Evolutionary conservation across 2,113 vertebrate species (phyloP).

Genomic region (Dromiciops gliroides): DNA sequence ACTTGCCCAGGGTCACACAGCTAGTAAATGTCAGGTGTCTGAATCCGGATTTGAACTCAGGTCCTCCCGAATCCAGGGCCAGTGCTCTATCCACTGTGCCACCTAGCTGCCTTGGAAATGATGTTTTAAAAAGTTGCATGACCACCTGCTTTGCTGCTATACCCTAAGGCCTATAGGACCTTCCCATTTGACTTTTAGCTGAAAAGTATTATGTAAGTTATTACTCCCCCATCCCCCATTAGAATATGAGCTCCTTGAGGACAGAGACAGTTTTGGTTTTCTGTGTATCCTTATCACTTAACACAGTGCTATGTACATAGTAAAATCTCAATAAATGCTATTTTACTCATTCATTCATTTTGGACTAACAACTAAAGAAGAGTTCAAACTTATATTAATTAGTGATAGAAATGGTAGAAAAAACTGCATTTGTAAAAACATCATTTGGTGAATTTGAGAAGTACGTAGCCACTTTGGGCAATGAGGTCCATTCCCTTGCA

Average conservation of each 20-base stretch:
- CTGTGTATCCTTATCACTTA: neutral
- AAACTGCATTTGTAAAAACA: neutral
- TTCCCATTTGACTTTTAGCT: neutral
- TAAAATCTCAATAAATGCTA: neutral
- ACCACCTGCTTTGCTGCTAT: neutral
- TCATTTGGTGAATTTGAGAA: neutral
- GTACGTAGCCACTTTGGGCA: neutral
- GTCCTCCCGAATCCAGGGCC: too few relatives aligned
- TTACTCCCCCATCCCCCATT: neutral
- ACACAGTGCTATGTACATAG: neutral
- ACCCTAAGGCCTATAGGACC: neutral
- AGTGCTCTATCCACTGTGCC: too few relatives aligned
- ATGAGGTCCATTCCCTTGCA: neutral
- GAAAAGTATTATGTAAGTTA: neutral
- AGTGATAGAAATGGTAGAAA: neutral
- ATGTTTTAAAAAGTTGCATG: neutral
- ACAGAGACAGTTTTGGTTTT: neutral
- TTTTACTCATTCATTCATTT: neutral
- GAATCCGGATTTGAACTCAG: too few relatives aligned
- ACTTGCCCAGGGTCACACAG: too few relatives aligned
- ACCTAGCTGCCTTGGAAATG: too few relatives aligned
- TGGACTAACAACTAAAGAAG: neutral
- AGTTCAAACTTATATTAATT: neutral
- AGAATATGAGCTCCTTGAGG: neutral
- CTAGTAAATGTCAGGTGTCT: too few relatives aligned